Evolutionary conservation across 53 echinoderm and acorn worm species (phyloP).

Genomic region (Henricia sp.): DNA sequence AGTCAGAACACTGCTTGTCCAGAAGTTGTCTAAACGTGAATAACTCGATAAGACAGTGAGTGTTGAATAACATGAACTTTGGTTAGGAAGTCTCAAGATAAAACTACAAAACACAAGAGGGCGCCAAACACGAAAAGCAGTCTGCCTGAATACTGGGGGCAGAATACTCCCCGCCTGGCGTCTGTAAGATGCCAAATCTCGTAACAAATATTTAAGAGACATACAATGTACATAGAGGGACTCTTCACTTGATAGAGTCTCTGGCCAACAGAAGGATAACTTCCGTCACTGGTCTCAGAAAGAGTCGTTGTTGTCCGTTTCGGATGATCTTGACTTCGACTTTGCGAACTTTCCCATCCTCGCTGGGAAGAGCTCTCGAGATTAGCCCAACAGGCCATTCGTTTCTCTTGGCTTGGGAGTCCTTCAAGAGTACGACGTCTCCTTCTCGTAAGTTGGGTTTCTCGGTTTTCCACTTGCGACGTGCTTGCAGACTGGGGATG

Average conservation of each 20-base stretch:
- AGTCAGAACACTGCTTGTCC: no score
- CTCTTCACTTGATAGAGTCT: not conserved
- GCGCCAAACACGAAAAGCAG: no score
- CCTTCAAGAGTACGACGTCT: constrained; percentile 54
- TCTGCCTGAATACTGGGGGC: no score
- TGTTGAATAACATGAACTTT: no score
- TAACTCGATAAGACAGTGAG: no score
- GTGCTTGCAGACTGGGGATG: constrained; percentile 32
- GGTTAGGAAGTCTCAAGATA: no score
- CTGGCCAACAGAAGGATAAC: constrained; percentile 20
- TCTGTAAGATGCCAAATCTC: not conserved
- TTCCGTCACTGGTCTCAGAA: constrained; percentile 38
- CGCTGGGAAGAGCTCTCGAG: constrained; percentile 6
- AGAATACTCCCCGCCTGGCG: not conserved
- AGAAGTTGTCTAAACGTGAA: no score
- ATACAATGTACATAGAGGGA: not conserved
- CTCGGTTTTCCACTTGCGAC: constrained; percentile 16
- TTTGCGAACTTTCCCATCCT: constrained; percentile 48
- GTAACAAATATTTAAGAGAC: not conserved
- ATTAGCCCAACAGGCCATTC: constrained; percentile 41
- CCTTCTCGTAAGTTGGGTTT: constrained; percentile 39
- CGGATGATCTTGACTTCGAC: constrained; percentile 18
- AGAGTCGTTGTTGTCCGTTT: constrained; percentile 6
- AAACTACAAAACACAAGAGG: no score
- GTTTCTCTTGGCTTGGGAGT: constrained; percentile 29